phyloP scores from a whole-genome alignment of 2,888 invertebrate species.

The Pyrochroa serraticornis region DNA sequence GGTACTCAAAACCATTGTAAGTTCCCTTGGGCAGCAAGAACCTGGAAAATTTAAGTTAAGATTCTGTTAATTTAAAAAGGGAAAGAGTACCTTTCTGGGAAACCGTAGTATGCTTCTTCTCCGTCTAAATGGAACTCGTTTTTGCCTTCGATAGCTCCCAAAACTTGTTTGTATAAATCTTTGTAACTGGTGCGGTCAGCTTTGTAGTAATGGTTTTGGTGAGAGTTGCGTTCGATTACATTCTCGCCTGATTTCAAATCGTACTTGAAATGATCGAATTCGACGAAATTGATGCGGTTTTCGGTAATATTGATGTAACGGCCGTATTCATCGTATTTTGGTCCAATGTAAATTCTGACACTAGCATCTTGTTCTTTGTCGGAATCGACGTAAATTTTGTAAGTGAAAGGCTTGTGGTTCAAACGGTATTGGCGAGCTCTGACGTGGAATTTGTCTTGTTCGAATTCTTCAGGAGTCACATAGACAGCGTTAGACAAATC shows the following conservation, averaged over 20 bases:
- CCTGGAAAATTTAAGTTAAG: constrained; percentile 33
- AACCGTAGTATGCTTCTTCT: constrained; percentile 67
- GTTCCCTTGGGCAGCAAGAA: constrained; percentile 75
- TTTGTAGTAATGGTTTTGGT: constrained; percentile 68
- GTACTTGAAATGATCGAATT: constrained; percentile 66
- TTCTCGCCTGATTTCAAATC: constrained; percentile 70
- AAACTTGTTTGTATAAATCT: constrained; percentile 67
- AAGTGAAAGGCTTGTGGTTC: constrained; percentile 72
- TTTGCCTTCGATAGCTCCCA: constrained; percentile 58
- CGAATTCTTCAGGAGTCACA: constrained; percentile 59
- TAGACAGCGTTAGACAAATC: constrained; percentile 66
- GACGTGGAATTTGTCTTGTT: constrained; percentile 58
- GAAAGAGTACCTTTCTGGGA: constrained; percentile 64
- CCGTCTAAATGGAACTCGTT: constrained; percentile 62
- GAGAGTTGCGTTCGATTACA: constrained; percentile 69
- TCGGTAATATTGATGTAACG: constrained; percentile 61
- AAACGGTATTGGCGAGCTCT: constrained; percentile 72
- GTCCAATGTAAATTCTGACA: constrained; percentile 71
- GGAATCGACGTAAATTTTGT: constrained; percentile 65
- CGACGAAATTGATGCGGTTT: constrained; percentile 66
- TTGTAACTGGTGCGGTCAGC: constrained; percentile 69
- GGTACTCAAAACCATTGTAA: constrained; percentile 65
- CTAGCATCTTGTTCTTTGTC: constrained; percentile 65
- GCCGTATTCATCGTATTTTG: constrained; percentile 68
- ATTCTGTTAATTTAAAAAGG: not conserved